phyloP scores from a whole-genome alignment of 2,888 invertebrate genomes.

The Drosophila neonasuta region DNA sequence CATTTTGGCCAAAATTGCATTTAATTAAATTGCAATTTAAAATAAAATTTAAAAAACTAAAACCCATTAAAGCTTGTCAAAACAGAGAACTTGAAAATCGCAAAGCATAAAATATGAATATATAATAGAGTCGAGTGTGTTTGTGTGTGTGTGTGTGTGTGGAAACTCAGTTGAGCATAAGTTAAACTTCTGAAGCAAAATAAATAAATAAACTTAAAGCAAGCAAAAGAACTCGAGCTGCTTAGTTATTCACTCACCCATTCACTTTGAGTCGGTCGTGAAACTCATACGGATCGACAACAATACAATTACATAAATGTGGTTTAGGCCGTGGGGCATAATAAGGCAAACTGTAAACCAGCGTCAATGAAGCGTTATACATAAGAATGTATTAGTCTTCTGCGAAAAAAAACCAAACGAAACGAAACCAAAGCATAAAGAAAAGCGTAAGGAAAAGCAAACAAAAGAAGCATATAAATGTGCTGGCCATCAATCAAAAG shows the following conservation, averaged over 20 bases:
- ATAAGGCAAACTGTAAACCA: conserved; percentile 58
- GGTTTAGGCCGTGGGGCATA: conserved; percentile 52
- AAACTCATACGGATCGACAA: conserved; percentile 14
- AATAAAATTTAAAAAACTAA: not conserved
- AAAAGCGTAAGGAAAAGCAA: conserved; percentile 37
- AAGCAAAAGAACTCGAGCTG: conserved; percentile 1
- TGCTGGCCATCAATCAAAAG: conserved; percentile 69
- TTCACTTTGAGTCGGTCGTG: conserved; percentile 2
- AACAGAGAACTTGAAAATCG: not conserved
- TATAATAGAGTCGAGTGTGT: not conserved
- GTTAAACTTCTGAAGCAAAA: conserved; percentile 15
- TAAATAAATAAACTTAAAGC: conserved; percentile 19
- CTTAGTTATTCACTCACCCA: conserved; percentile 33
- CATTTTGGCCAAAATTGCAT: not conserved
- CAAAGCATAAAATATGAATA: conserved; percentile 8
- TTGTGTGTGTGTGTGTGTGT: not conserved
- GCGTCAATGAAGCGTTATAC: conserved; percentile 60
- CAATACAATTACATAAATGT: conserved; percentile 65
- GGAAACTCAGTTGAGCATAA: conserved; percentile 11
- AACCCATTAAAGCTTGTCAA: not conserved
- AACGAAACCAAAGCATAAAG: conserved; percentile 1
- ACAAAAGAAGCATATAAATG: conserved; percentile 61
- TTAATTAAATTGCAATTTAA: not conserved
- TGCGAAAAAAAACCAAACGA: not conserved
- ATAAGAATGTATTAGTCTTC: conserved; percentile 17